Evolutionary conservation across 2,888 invertebrate species (phyloP).

Genomic region (Celastrina argiolus): DNA sequence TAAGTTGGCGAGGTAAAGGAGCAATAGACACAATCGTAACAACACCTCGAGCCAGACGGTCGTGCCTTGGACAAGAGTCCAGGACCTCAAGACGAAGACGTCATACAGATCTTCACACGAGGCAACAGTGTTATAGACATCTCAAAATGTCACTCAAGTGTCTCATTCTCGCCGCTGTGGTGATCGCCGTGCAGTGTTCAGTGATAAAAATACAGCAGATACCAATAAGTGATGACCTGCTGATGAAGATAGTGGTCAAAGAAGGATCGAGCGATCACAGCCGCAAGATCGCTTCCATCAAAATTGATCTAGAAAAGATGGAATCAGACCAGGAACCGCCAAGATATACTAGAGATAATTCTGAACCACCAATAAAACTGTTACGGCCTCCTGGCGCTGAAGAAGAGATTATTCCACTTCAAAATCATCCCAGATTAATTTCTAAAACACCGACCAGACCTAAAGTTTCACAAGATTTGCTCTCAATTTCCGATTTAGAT

Average conservation of each 20-base stretch:
- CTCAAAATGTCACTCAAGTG: conserved; percentile 22
- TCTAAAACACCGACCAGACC: not conserved
- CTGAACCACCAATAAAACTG: not conserved
- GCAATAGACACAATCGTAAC: not conserved
- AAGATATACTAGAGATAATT: not conserved
- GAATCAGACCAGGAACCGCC: not conserved
- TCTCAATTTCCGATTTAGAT: too few species aligned
- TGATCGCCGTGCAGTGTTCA: conserved; percentile 26
- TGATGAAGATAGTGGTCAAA: conserved; percentile 28
- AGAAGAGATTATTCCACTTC: not conserved
- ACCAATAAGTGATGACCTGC: conserved; percentile 25
- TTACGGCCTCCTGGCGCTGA: not conserved
- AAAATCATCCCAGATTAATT: not conserved
- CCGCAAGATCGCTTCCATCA: conserved; percentile 24
- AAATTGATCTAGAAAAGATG: conserved; percentile 25
- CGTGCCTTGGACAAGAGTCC: not conserved
- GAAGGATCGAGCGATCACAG: conserved; percentile 24
- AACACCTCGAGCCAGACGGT: not conserved
- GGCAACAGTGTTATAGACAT: not conserved
- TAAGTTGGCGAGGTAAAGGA: not conserved
- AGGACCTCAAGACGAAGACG: too few species aligned
- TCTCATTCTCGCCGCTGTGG: conserved; percentile 5
- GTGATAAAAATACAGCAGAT: conserved; percentile 31
- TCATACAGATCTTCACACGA: not conserved
- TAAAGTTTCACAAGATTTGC: not conserved